Evolutionary conservation across 2,113 vertebrate genomes (phyloP).

Genomic region (Craseonycteris thonglongyai): DNA sequence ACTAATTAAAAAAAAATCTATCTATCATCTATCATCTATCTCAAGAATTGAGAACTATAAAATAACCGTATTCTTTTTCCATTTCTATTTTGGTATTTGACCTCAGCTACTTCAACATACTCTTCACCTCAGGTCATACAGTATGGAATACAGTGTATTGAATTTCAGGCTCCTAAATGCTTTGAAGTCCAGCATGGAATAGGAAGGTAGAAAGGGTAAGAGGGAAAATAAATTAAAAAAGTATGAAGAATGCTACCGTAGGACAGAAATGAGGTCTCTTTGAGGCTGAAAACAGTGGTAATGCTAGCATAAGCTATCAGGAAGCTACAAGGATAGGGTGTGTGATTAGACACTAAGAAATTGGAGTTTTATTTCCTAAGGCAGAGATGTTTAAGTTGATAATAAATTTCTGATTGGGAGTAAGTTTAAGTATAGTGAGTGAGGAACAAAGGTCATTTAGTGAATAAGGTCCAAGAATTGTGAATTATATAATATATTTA

Average conservation of each 20-base stretch:
- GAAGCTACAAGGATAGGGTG: background rate
- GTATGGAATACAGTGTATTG: background rate
- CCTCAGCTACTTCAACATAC: background rate
- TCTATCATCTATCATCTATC: no score
- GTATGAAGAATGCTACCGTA: background rate
- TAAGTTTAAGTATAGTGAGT: background rate
- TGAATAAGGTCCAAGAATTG: background rate
- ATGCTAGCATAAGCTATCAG: background rate
- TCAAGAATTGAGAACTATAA: slow-evolving; percentile 6
- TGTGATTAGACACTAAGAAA: background rate
- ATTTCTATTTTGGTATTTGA: slow-evolving; percentile 18
- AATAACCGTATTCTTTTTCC: background rate
- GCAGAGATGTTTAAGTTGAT: background rate
- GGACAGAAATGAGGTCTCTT: background rate
- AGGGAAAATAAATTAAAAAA: background rate
- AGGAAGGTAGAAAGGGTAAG: background rate
- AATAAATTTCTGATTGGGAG: background rate
- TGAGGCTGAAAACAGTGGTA: background rate
- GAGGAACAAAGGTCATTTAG: background rate
- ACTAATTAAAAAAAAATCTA: background rate
- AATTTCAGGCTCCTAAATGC: background rate
- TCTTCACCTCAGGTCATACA: background rate
- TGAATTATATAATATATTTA: background rate
- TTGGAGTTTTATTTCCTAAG: background rate
- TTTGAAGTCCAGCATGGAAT: background rate